A percentile compares a stretch with the other conserved stretches of the same genome.
Conservation (phyloP, 2,888 invertebrate genomes). For the Scotopteryx bipunctaria region DNA sequence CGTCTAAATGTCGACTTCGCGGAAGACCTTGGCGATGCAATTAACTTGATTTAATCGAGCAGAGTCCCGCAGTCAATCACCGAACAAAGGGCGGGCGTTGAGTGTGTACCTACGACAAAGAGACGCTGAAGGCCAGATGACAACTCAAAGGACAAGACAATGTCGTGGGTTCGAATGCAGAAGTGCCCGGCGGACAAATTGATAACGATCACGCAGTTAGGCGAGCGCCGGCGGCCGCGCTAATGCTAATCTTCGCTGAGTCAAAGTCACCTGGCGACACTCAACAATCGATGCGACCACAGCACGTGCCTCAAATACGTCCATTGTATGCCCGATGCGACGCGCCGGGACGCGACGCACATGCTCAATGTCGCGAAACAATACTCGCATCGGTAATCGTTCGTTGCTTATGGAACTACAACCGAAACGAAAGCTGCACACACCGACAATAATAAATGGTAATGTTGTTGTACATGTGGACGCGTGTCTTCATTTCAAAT, state of each 20-base stretch:
- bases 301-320: slow-evolving; percentile 75
- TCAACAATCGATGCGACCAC: slow-evolving; percentile 68
- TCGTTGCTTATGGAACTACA: slow-evolving; percentile 63
- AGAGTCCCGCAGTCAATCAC: slow-evolving; percentile 60
- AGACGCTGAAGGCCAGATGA: slow-evolving; percentile 54
- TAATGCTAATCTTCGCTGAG: slow-evolving; percentile 71
- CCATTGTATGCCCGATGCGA: slow-evolving; percentile 76
- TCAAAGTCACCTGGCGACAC: slow-evolving; percentile 67
- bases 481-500: slow-evolving; percentile 65
- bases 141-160: slow-evolving; percentile 71
- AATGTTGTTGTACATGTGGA: slow-evolving; percentile 63
- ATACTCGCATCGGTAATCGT: slow-evolving; percentile 74
- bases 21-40: slow-evolving; percentile 69
- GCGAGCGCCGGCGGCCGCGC: slow-evolving; percentile 48
- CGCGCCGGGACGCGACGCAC: slow-evolving; percentile 65
- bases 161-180: slow-evolving; percentile 56
- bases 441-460: slow-evolving; percentile 62
- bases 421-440: slow-evolving; percentile 64
- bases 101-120: slow-evolving; percentile 62
- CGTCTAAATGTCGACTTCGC: slow-evolving; percentile 73
- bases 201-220: slow-evolving; percentile 64
- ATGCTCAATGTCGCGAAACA: slow-evolving; percentile 75
- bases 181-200: slow-evolving; percentile 66
- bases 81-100: slow-evolving; percentile 60
- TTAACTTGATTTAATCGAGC: slow-evolving; percentile 68